phyloP scores from a whole-genome alignment of 2,797 vertebrate species.

The Pantherophis alleghaniensis region DNA sequence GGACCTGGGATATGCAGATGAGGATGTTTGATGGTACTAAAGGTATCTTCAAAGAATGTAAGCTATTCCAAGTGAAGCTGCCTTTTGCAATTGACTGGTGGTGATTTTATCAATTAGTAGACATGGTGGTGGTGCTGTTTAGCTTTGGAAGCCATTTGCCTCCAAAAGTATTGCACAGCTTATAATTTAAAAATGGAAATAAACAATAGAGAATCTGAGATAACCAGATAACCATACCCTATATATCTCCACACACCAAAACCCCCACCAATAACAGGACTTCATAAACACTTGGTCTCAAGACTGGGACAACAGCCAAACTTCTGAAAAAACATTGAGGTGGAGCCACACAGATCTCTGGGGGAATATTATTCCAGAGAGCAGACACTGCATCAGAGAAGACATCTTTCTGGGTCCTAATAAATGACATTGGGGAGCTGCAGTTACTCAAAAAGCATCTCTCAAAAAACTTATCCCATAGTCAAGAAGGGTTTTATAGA shows the following conservation, averaged over 20 bases:
- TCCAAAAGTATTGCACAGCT: background rate
- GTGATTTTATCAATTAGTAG: background rate
- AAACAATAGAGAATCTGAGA: background rate
- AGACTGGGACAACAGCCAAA: background rate
- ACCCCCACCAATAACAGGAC: background rate
- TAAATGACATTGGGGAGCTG: background rate
- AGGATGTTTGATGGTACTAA: background rate
- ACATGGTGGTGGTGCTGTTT: background rate
- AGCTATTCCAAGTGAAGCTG: background rate
- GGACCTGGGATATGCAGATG: background rate
- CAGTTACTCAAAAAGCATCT: background rate
- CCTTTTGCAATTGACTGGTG: background rate
- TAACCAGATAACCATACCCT: background rate
- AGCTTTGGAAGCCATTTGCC: background rate
- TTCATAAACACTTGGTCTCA: background rate
- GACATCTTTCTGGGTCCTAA: background rate
- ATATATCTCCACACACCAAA: background rate
- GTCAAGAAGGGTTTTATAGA: background rate
- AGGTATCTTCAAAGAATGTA: background rate
- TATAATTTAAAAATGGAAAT: background rate
- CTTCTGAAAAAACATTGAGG: background rate
- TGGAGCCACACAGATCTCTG: background rate
- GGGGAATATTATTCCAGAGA: background rate
- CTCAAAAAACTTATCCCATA: background rate
- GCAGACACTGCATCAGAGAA: background rate